Percentiles rank a stretch among this genome's conserved stretches.
Evolutionary conservation across 2,113 vertebrate species (phyloP).

Genomic region (Trachemys scripta): DNA sequence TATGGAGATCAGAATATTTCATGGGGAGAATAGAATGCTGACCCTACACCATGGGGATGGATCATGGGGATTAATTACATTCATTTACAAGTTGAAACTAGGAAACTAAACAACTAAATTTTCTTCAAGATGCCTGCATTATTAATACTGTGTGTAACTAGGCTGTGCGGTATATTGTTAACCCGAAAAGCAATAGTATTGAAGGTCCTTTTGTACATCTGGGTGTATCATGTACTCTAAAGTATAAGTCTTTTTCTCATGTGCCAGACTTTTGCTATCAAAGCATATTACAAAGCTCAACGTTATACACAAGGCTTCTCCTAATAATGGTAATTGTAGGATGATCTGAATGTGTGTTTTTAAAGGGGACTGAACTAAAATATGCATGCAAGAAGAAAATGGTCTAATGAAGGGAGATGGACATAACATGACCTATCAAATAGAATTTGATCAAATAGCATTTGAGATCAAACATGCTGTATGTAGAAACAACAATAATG

Average conservation of each 20-base stretch:
- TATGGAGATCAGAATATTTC: neutral
- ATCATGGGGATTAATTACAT: neutral
- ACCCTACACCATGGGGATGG: neutral
- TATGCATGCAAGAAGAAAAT: neutral
- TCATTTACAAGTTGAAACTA: neutral
- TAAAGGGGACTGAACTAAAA: neutral
- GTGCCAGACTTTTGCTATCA: conserved; percentile 6
- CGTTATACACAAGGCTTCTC: neutral
- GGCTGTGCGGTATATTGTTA: neutral
- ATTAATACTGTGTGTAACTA: neutral
- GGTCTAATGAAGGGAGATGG: neutral
- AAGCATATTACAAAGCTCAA: neutral
- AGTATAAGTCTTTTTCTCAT: neutral
- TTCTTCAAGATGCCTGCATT: neutral
- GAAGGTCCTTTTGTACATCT: neutral
- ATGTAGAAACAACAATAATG: neutral
- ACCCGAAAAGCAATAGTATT: neutral
- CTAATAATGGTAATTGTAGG: neutral
- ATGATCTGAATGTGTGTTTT: neutral
- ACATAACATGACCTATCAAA: neutral
- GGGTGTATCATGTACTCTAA: too few relatives aligned
- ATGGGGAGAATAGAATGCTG: neutral
- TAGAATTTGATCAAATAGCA: neutral
- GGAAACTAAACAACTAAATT: neutral
- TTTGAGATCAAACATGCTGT: neutral